Evolutionary conservation across 2,797 vertebrate genomes (phyloP), one percentile per base, ranked within the genome.

Genomic region (Dromococcyx pavoninus): DNA sequence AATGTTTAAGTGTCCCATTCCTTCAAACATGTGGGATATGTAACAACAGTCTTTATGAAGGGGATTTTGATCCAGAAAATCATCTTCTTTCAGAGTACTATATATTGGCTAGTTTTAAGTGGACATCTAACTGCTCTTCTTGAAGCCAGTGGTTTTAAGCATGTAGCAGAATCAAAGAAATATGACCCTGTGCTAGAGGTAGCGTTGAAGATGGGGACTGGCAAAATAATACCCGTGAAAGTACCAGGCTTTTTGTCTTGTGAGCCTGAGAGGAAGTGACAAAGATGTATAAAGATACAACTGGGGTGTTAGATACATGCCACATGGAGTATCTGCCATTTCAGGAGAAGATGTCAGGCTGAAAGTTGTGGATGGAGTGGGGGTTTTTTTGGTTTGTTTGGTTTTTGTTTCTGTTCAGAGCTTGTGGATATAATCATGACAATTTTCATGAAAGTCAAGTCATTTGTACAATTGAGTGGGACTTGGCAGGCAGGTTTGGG

Each of bases 201-300:
- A 83, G 6, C 3, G 1, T 6, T 50, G 67, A 48, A 83, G 78
- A 67, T 41, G 50, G 57, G 39, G 30, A 72, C 8, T 94, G 77
- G 48, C 41, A 94, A 88, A 91, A 64, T 0, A 13, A 71, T 85
- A 97, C 41, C 74, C 0, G 1, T 90, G 94, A 74, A 94, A 93
- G 46, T 79, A 92, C 48, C 74, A 75, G 73, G 67, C 89, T 79
- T 78, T 83, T 66, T 75, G 92, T 94, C 76, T 85, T 89, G 57
- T 96, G 91, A 97, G 93, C 67, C 71, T 95, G 89, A 95, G 67
- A 90, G 74, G 89, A 96, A 83, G 80, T 94, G 96, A 94, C 93
- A 93, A 88, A 85, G 88, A 85, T 80, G 91, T 71, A 74, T 76
- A 90, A 70, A 94, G 91, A 96, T 96, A 94, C 89, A 95, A 80